These are phyloP conservation scores for Proisotoma minuta DNA, from an alignment of 2,888 invertebrate species.

Conservation along the genomic window DNA sequence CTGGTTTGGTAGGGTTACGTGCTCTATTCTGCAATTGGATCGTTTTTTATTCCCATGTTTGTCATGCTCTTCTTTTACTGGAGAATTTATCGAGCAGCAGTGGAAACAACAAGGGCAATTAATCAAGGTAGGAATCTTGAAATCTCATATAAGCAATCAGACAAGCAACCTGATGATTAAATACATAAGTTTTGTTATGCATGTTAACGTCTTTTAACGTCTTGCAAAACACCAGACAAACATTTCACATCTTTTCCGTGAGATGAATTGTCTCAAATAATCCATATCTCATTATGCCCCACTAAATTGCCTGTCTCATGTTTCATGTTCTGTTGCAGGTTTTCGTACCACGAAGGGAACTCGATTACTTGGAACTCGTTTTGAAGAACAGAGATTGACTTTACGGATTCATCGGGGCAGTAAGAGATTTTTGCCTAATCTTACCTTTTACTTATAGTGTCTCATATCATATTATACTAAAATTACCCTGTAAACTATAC, in stretches of 20 bases:
- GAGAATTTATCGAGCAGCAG: slow-evolving; percentile 91
- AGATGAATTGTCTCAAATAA: no score
- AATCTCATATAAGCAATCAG: background rate
- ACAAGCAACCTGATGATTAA: no score
- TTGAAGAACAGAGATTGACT: slow-evolving; percentile 85
- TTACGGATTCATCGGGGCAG: slow-evolving; percentile 85
- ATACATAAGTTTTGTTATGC: no score
- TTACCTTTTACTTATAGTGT: no score
- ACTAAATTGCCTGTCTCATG: no score
- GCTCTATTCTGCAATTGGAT: slow-evolving; percentile 94
- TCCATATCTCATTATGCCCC: no score
- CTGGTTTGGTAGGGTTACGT: slow-evolving; percentile 78
- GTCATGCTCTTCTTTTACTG: slow-evolving; percentile 98
- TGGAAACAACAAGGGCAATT: slow-evolving; percentile 84
- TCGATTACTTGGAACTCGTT: slow-evolving; percentile 58
- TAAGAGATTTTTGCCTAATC: no score
- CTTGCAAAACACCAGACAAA: no score
- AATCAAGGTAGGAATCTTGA: slow-evolving; percentile 58
- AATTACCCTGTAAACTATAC: no score
- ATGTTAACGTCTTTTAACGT: no score
- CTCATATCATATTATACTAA: no score
- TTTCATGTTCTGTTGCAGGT: slow-evolving; percentile 49
- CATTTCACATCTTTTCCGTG: no score
- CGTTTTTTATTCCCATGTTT: slow-evolving; percentile 80
- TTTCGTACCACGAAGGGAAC: slow-evolving; percentile 78